A percentile compares a stretch with the other conserved stretches of the same genome.
Conservation (phyloP, 2,113 vertebrate genomes). For the Hyla sarda region DNA sequence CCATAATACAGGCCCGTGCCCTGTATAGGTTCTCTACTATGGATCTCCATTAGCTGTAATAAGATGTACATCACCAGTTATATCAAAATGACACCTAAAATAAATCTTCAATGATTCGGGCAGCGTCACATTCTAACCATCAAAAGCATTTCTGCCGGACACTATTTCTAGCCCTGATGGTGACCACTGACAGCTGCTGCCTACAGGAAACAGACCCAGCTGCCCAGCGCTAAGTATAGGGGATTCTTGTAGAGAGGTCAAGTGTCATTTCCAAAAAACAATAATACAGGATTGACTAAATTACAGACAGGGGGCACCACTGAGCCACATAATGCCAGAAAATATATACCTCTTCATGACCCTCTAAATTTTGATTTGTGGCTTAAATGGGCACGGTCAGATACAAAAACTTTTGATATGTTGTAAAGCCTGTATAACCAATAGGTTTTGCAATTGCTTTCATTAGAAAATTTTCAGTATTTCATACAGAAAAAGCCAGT, state of each 20-base stretch:
- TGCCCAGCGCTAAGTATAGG: conserved; percentile 14
- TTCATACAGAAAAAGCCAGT: no score
- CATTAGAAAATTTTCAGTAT: no score
- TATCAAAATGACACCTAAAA: neutral
- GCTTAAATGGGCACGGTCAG: no score
- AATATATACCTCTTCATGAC: no score
- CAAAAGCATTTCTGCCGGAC: conserved; percentile 2
- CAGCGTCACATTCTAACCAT: neutral
- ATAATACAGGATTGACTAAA: neutral
- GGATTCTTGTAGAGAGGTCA: neutral
- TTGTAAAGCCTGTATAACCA: no score
- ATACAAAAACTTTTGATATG: no score
- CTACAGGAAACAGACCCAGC: conserved; percentile 1
- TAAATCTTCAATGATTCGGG: conserved; percentile 14
- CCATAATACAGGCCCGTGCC: no score
- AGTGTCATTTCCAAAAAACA: neutral
- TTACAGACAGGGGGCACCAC: neutral
- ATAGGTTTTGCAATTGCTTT: no score
- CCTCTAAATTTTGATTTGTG: no score
- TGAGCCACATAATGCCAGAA: no score
- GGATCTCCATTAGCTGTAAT: neutral
- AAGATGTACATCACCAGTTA: neutral
- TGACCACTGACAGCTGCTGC: conserved; percentile 30
- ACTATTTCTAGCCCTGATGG: conserved; percentile 50
- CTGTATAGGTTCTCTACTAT: neutral